Conservation (phyloP, 2,797 vertebrate genomes). For the Chloroceryle amazona region DNA sequence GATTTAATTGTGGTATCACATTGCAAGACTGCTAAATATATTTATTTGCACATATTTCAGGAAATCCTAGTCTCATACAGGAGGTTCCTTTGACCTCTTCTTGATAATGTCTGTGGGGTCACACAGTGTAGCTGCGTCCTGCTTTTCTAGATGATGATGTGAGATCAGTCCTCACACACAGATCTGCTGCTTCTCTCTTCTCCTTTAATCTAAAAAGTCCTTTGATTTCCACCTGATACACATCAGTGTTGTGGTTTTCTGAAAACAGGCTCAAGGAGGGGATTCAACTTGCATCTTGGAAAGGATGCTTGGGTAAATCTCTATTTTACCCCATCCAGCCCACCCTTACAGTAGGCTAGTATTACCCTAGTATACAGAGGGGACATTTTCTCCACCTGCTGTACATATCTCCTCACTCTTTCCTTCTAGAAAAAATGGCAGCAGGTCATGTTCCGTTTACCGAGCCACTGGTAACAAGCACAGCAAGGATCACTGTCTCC, state of each 20-base stretch:
- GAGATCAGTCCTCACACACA: background rate
- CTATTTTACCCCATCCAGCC: background rate
- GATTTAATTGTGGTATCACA: background rate
- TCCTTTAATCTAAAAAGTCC: background rate
- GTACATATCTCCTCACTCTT: background rate
- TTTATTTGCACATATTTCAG: background rate
- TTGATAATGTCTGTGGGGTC: background rate
- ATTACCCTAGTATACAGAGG: background rate
- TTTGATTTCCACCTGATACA: background rate
- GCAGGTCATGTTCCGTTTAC: background rate
- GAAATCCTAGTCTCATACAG: background rate
- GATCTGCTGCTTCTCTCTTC: background rate
- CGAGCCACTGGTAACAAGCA: background rate
- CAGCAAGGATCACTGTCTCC: background rate
- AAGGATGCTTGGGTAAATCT: background rate
- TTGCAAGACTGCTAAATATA: background rate
- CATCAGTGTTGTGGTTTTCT: background rate
- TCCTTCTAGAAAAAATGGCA: background rate
- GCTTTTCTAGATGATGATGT: background rate
- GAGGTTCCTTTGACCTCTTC: background rate
- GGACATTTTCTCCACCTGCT: background rate
- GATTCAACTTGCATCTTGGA: background rate
- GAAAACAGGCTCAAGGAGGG: background rate
- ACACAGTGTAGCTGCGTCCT: background rate
- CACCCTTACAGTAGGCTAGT: background rate